phyloP scores from a whole-genome alignment of 2,797 vertebrate genomes.

The Tarsius wallacei region DNA sequence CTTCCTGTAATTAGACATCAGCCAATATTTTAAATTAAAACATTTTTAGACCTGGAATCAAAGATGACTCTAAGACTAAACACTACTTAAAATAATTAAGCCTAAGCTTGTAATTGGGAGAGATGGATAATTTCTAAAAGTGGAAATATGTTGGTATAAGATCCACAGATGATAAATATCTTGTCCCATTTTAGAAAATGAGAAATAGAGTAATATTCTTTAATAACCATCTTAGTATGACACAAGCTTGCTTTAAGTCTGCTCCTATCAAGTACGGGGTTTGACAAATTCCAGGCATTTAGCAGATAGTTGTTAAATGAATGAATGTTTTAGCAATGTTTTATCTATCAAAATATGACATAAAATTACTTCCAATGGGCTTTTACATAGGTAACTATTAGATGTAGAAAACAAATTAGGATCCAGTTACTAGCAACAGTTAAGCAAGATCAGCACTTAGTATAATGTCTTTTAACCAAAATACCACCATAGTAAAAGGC shows the following conservation, averaged over 20 bases:
- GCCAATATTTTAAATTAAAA: conserved; percentile 5
- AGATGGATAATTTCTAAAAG: not conserved
- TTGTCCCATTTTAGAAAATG: conserved; percentile 44
- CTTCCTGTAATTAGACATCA: conserved; percentile 17
- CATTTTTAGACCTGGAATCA: not conserved
- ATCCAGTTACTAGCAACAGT: not conserved
- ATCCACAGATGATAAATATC: not conserved
- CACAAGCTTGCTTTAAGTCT: not conserved
- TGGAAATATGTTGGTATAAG: not conserved
- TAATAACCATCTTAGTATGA: not conserved
- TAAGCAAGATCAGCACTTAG: not conserved
- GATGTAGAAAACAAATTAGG: not conserved
- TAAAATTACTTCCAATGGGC: not conserved
- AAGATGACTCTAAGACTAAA: conserved; percentile 33
- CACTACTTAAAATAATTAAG: conserved; percentile 2
- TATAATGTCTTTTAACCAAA: not conserved
- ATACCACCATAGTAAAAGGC: not conserved
- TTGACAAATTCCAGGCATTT: not conserved
- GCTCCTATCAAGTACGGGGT: conserved; percentile 15
- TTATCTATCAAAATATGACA: conserved; percentile 42
- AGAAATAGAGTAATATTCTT: conserved; percentile 45
- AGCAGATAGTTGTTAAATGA: conserved; percentile 55
- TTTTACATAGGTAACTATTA: conserved; percentile 24
- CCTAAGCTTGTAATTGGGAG: conserved; percentile 12
- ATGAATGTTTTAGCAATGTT: not conserved